Evolutionary conservation across 2,888 invertebrate species (phyloP), one percentile per base, ranked within the genome.

Genomic region (Xylocampa areola): DNA sequence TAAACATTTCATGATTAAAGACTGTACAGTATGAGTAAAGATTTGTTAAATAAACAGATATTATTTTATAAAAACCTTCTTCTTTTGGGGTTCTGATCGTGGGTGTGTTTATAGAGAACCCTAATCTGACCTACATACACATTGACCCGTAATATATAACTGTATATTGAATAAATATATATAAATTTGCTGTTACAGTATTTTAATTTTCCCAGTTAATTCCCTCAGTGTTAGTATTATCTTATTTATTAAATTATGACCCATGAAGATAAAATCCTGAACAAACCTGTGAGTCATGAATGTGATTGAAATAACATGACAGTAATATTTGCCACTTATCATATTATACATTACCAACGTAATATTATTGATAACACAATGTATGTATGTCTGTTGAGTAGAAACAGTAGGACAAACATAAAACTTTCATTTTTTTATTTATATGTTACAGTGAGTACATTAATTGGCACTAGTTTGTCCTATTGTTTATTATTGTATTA

Each of bases 301-400:
- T 44, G 16, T 29, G 41, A 57, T 57, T 39, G 45, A 6, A 43
- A 25, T 33, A 23, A 64, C 65, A 69, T 65, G 40, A 35, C 51
- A 68, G 23, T 30, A 43, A 32, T 36, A 69, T 69, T 52, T 52
- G 6, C 41, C 40, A 55, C 65, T 53, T 69, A 70, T 73, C 73
- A 64, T 60, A 43, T 11, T 60, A 43, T 11, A 41, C 45, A 33
- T 23, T 50, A 45, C 44, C 25, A 43, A 69, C 65, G 64, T 63
- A 64, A 55, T 43, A 49, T 49, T 63, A 48, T 49, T 50, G 65
- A 69, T 66, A 66, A 69, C 44, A 30, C 14, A 40, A 44, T 62
- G 47, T n/a, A 30, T 67, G 30, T 7, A 30, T 51, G 27, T 8
- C 25, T 19, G 36, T 30, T 39, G 6, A 14, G 19, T 44, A 44